Conservation (phyloP, 2,113 vertebrate genomes). For the Labeo rohita region DNA sequence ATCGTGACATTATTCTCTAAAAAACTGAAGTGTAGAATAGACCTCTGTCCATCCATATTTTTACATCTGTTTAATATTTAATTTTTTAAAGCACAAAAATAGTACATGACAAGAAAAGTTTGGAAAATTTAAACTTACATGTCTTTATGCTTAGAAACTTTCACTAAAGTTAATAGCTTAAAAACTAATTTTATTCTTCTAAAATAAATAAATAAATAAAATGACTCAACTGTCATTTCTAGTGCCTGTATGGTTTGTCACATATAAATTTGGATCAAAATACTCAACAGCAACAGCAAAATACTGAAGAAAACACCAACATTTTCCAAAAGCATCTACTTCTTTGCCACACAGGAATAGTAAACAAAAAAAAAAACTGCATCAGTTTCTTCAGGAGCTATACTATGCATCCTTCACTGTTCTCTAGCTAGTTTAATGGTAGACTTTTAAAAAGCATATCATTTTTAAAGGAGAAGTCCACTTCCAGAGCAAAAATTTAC, state of each 20-base stretch:
- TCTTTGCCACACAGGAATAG: background rate
- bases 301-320: background rate
- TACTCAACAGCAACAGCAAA: background rate
- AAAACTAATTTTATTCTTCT: background rate
- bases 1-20: slow-evolving; percentile 65
- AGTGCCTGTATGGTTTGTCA: no score
- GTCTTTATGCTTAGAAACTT: background rate
- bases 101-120: background rate
- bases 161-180: background rate
- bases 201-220: background rate
- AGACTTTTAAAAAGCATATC: background rate
- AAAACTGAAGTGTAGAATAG: slow-evolving; percentile 10
- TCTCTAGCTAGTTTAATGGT: background rate
- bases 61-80: background rate
- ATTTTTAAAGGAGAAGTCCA: background rate
- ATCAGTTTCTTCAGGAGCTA: background rate
- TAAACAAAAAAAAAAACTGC: background rate
- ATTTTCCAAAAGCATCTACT: background rate
- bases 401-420: background rate
- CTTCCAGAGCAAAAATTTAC: no score
- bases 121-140: background rate
- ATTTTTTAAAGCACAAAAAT: background rate
- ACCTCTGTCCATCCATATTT: background rate
- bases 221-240: no score
- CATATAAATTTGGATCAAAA: background rate